Evolutionary conservation across 53 echinoderm and acorn worm species (phyloP).

Genomic region (Echinarachnius parma): DNA sequence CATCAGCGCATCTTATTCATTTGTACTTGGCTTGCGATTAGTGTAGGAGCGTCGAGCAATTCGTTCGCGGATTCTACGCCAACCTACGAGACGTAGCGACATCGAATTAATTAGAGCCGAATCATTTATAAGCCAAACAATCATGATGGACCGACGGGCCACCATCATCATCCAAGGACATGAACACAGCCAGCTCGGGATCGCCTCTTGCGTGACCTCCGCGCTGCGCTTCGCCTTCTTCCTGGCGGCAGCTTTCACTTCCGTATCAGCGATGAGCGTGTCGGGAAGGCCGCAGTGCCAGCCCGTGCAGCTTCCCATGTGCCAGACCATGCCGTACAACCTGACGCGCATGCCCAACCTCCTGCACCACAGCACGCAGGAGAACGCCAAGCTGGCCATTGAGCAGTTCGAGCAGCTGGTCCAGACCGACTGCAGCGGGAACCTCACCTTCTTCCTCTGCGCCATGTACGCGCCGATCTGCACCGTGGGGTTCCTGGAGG

Average conservation of each 20-base stretch:
- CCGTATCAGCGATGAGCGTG: slow-evolving; percentile 5
- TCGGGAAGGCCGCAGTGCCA: slow-evolving; percentile 62
- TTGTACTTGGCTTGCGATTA: too few species aligned
- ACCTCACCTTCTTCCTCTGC: slow-evolving; percentile 83
- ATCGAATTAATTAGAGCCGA: too few species aligned
- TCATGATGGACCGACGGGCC: too few species aligned
- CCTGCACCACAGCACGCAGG: slow-evolving; percentile 93
- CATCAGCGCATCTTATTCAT: too few species aligned
- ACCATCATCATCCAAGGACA: too few species aligned
- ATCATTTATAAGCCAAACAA: too few species aligned
- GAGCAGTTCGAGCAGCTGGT: slow-evolving; percentile 88
- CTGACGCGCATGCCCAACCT: slow-evolving; percentile 95
- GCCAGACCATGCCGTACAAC: slow-evolving; percentile 77
- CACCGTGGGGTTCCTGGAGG: slow-evolving; percentile 80
- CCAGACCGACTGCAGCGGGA: slow-evolving; percentile 79
- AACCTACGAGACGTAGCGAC: too few species aligned
- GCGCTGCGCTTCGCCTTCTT: background rate
- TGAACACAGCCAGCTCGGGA: too few species aligned
- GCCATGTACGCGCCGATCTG: slow-evolving; percentile 99
- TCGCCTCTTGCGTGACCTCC: too few species aligned
- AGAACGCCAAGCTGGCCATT: slow-evolving; percentile 89
- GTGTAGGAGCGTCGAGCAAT: too few species aligned
- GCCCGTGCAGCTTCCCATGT: slow-evolving; percentile 81
- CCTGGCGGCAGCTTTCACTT: background rate
- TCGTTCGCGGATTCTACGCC: too few species aligned